Conservation (phyloP, 2,113 vertebrate species). For the Leptodactylus fuscus region DNA sequence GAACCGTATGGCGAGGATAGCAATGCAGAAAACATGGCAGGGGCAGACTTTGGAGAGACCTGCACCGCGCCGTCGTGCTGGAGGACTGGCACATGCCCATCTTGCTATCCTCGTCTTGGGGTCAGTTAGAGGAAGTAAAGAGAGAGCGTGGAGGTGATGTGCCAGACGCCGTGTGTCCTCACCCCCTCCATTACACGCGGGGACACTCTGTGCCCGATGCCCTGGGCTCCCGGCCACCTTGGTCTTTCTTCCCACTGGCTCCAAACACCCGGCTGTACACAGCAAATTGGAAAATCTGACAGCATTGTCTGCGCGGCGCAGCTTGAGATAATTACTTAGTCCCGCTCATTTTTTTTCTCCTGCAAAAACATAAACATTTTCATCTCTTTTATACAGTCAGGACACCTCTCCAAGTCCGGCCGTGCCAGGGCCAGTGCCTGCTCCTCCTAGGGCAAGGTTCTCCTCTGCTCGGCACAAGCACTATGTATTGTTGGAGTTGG, state of each 20-base stretch:
- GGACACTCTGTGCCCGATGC: constrained; percentile 62
- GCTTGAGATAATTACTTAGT: too few species aligned
- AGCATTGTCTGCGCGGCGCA: constrained; percentile 74
- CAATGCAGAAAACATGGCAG: too few species aligned
- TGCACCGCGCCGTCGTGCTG: too few species aligned
- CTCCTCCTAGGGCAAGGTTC: too few species aligned
- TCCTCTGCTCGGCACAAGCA: too few species aligned
- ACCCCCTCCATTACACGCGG: constrained; percentile 24
- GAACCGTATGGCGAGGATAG: too few species aligned
- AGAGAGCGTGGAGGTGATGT: not conserved
- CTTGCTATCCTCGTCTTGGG: constrained; percentile 22
- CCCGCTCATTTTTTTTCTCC: too few species aligned
- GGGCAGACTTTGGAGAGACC: too few species aligned
- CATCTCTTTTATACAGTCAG: constrained; percentile 67
- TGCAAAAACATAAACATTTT: constrained; percentile 67
- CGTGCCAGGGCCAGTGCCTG: not conserved
- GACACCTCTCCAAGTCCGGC: constrained; percentile 63
- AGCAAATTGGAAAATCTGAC: constrained; percentile 74
- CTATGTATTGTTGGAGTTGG: too few species aligned
- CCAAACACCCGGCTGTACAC: constrained; percentile 68
- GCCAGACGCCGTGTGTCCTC: constrained; percentile 27
- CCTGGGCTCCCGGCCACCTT: constrained; percentile 60
- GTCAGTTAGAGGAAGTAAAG: constrained; percentile 29
- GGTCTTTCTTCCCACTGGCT: constrained; percentile 68
- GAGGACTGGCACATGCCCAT: too few species aligned